A percentile compares a stretch with the other conserved stretches of the same genome.
These are phyloP conservation scores for Scaptomyza reducta DNA, from an alignment of 2,888 invertebrate genomes.

Conservation along the genomic window DNA sequence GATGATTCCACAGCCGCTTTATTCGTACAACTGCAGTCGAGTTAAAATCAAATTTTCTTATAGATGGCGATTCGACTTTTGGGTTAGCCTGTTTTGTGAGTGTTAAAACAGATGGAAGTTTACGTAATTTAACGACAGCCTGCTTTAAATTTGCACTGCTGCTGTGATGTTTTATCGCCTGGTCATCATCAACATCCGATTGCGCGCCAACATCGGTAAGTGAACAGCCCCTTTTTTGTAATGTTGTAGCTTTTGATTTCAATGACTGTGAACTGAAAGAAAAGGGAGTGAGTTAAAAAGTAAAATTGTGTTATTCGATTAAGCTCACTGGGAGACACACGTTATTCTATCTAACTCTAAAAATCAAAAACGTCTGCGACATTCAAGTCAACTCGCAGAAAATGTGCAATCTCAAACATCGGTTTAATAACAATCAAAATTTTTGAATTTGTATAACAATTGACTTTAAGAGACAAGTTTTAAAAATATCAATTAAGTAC, in stretches of 20 bases:
- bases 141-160: conserved; percentile 55
- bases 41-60: conserved; percentile 78
- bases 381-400: no score
- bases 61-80: not conserved
- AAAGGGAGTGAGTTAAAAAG: not conserved
- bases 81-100: not conserved
- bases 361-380: no score
- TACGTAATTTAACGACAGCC: conserved; percentile 67
- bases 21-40: conserved; percentile 78
- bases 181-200: conserved; percentile 47
- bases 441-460: no score
- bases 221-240: conserved; percentile 82
- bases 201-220: conserved; percentile 43
- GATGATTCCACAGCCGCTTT: conserved; percentile 78
- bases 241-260: conserved; percentile 34
- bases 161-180: conserved; percentile 37
- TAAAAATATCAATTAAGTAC: no score
- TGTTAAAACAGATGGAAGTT: conserved; percentile 23
- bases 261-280: conserved; percentile 22
- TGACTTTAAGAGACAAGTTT: no score
- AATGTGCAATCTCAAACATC: no score
- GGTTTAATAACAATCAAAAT: no score
- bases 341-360: no score
- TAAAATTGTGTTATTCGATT: not conserved
- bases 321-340: not conserved